These are phyloP conservation scores for Ophioderma brevispina DNA, from an alignment of 35 echinoderm and acorn worm genomes.

Conservation along the genomic window DNA sequence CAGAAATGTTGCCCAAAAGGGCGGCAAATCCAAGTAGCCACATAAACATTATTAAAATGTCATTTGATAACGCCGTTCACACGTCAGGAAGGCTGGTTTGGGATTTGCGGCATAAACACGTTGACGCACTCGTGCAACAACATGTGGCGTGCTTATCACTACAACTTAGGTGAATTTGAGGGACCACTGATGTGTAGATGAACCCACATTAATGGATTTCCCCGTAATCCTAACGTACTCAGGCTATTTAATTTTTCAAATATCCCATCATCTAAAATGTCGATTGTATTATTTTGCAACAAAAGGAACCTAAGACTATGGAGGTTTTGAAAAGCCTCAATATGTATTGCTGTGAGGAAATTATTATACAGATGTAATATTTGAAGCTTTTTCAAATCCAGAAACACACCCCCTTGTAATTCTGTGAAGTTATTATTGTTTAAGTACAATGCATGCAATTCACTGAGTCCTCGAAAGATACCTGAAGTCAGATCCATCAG, in stretches of 20 bases:
- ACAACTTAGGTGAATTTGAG: not conserved
- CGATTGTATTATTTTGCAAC: not conserved
- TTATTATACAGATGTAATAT: not conserved
- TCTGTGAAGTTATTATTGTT: not conserved
- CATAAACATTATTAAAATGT: not conserved
- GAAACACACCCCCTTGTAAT: not conserved
- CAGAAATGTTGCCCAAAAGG: conserved; percentile 39
- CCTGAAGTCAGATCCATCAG: not conserved
- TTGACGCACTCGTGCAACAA: not conserved
- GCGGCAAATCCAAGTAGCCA: conserved; percentile 51
- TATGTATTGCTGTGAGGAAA: not conserved
- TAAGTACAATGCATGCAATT: not conserved
- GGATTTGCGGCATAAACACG: not conserved
- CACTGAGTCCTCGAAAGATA: not conserved
- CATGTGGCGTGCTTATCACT: not conserved
- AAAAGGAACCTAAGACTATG: not conserved
- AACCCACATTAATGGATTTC: not conserved
- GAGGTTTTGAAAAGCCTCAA: not conserved
- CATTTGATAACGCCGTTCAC: not conserved
- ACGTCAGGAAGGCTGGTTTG: not conserved
- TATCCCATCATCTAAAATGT: not conserved
- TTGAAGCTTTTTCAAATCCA: not conserved
- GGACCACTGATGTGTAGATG: not conserved
- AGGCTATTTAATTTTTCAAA: not conserved
- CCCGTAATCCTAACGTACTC: not conserved